Base-by-base conservation (phyloP, 2,888 invertebrate genomes). In the Pristionchus mayeri region DNA sequence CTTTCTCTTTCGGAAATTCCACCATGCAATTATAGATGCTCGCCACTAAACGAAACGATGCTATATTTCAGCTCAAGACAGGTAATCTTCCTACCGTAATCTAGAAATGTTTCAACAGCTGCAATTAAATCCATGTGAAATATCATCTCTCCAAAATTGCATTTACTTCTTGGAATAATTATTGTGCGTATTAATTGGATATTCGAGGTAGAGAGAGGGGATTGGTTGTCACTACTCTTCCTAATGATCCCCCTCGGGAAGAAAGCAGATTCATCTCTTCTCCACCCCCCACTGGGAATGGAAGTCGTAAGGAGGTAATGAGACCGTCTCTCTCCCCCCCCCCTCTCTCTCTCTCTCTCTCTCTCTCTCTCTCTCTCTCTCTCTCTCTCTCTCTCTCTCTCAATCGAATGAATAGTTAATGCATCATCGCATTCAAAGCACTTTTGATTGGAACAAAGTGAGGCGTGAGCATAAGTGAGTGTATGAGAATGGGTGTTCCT, bases 71-170 rank as follows among this genome's bases (percentile, higher is more conserved):
- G 0, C 9, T 24, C 27, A 13, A 27, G 60, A 60, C 27, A 24
- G 13, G 7, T 30, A 60, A 60, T 30, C 60, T 9, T 27, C 24
- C 30, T 60, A 60, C 60, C 60, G 60, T 60, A 60, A 60, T 6
- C 60, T 30, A n/a, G 27, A 60, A 60, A 60, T 60, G 27, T 60
- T 34, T 34, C 67, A 67, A 67, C 34, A 34, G 37, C 16, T 37
- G 30, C 67, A 67, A 67, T 67, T 67, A 67, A 37, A 67, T 40
- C 37, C 30, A 67, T 67, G 37, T 37, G 37, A 67, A 67, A 67
- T 67, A 34, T 40, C 34, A 67, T 40, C 37, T 67, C 34, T 37
- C 37, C 27, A 16, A 67, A 67, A 67, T 37, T 67, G 67, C 18
- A 67, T 30, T 37, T 0, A 37, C 34, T 60, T 60, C 60, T 27